These are phyloP conservation scores for Xenentodon cancila DNA, from an alignment of 2,797 vertebrate genomes.

Conservation along the genomic window DNA sequence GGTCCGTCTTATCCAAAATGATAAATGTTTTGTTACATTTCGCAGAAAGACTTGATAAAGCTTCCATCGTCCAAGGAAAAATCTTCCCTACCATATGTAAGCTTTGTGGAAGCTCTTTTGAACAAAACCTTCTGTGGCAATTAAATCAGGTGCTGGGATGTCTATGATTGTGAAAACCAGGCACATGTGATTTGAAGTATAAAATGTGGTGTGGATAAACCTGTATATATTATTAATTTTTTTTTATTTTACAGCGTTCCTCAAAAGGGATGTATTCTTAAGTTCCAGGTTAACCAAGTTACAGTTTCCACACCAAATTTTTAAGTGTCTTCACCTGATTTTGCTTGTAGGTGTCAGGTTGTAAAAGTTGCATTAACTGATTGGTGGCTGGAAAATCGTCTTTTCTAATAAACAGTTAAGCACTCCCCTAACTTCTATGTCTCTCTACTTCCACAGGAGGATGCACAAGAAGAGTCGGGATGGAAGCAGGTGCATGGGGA, in stretches of 20 bases:
- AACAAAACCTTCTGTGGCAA: conserved; percentile 38
- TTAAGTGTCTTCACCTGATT: conserved; percentile 33
- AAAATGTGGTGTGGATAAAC: conserved; percentile 71
- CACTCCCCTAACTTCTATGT: not conserved
- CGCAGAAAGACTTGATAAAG: conserved; percentile 84
- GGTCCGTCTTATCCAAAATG: conserved; percentile 29
- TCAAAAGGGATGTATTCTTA: not conserved
- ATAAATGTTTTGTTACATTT: conserved; percentile 76
- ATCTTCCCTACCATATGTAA: conserved; percentile 78
- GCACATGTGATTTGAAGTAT: conserved; percentile 23
- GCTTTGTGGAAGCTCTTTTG: conserved; percentile 54
- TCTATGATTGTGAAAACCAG: conserved; percentile 47
- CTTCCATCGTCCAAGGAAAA: conserved; percentile 66
- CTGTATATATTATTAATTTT: not conserved
- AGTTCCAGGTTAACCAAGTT: too few species aligned
- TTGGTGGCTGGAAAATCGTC: conserved; percentile 53
- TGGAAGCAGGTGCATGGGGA: conserved; percentile 94
- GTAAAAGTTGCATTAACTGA: conserved; percentile 19
- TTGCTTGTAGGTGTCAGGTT: conserved; percentile 28
- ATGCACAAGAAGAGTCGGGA: conserved; percentile 90
- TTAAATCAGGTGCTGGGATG: conserved; percentile 64
- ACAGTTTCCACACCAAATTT: conserved; percentile 59
- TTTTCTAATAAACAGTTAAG: not conserved
- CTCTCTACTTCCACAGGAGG: conserved; percentile 77
- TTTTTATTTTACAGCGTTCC: conserved; percentile 1